Conservation (phyloP, 2,888 invertebrate species). For the Anarsia innoxiella region DNA sequence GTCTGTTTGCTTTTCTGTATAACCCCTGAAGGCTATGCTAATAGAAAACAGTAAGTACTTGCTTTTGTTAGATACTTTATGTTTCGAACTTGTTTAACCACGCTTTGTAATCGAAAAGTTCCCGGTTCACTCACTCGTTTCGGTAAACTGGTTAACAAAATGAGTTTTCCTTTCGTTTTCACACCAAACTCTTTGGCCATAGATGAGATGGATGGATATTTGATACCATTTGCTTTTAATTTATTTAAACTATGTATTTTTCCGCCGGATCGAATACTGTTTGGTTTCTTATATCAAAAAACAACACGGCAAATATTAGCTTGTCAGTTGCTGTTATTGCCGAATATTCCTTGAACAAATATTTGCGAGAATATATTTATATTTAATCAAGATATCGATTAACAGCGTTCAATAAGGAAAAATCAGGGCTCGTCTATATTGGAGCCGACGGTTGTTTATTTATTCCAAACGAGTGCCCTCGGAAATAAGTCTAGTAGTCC, state of each 20-base stretch:
- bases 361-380: conserved; percentile 16
- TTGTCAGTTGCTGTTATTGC: too few species aligned
- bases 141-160: not conserved
- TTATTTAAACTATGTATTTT: too few species aligned
- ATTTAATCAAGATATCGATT: conserved; percentile 53
- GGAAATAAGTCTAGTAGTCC: conserved; percentile 56
- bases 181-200: too few species aligned
- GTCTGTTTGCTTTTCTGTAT: too few species aligned
- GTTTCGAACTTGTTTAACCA: not conserved
- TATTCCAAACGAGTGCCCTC: conserved; percentile 56
- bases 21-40: not conserved
- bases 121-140: not conserved
- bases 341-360: conserved; percentile 1
- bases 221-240: too few species aligned
- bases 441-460: conserved; percentile 50
- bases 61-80: not conserved
- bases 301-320: too few species aligned
- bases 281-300: too few species aligned
- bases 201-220: too few species aligned
- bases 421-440: conserved; percentile 44
- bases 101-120: not conserved
- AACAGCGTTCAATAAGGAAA: conserved; percentile 50
- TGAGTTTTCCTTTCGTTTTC: not conserved
- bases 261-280: too few species aligned
- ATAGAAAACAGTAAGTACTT: not conserved